Base-by-base conservation (phyloP, 2,113 vertebrate species). In the Hyaena hyaena region DNA sequence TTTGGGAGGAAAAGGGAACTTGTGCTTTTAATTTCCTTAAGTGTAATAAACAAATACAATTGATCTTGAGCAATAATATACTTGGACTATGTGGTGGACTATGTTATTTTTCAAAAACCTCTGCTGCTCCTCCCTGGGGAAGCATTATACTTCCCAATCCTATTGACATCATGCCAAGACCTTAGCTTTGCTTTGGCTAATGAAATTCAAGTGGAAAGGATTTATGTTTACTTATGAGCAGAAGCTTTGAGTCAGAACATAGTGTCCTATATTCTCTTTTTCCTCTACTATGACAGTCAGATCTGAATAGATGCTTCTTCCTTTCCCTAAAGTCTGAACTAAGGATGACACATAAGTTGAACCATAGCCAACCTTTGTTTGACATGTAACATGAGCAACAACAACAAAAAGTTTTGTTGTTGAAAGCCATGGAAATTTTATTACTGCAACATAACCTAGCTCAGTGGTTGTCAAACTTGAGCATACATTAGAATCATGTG, bases 21-120 rank as follows among this genome's bases (percentile, higher is more conserved):
- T 93, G n/a, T 58, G 14, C 26, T 94, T 76, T 97, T 39, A 90
- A 86, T 95, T 97, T 93, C 10, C 26, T 88, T 83, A 94, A 88
- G 9, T 86, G 73, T 74, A 92, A 39, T 69, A 80, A 95, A 86
- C 68, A 96, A 93, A 86, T 93, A 92, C 48, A 93, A 9, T 85
- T 96, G 86, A 83, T 95, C n/a, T 85, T 96, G 10, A 76, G 16
- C 33, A 87, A 48, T 76, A 80, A 63, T 33, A 21, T 91, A 45
- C 23, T 81, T 89, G 89, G 21, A 14, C 63, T 88, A 4, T 79
- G 16, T 96, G 31, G 26, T 55, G 69, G 35, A 82, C 84, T 89
- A 0, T 82, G 82, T 66, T 93, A 79, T 58, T 97, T 61, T 86
- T 96, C 26, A 73, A 5, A 61, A 76, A 7, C 24, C 24, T 58